These are phyloP conservation scores for Ecliptopera silaceata DNA, from an alignment of 2,888 invertebrate species.

Conservation along the genomic window DNA sequence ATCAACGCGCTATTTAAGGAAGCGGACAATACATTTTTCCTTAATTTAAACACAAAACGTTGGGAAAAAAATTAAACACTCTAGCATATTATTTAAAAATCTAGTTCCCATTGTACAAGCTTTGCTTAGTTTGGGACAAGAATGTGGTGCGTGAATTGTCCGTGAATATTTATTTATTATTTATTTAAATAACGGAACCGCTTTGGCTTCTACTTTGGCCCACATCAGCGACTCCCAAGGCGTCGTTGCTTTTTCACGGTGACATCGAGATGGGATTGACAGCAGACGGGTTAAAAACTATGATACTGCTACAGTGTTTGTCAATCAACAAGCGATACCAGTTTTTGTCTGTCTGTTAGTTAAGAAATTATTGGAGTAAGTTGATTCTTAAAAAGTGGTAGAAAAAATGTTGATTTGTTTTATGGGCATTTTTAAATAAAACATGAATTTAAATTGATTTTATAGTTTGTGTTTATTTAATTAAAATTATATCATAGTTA, in stretches of 20 bases:
- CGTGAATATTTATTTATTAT: too few relatives aligned
- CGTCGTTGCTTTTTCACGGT: constrained; percentile 59
- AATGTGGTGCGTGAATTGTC: too few relatives aligned
- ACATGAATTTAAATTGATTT: too few relatives aligned
- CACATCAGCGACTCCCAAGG: constrained; percentile 37
- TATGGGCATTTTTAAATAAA: not conserved
- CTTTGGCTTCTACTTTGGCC: constrained; percentile 5
- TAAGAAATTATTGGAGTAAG: constrained; percentile 41
- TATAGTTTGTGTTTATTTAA: too few relatives aligned
- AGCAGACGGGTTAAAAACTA: constrained; percentile 58
- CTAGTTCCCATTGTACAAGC: too few relatives aligned
- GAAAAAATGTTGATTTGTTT: not conserved
- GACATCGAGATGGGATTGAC: constrained; percentile 63
- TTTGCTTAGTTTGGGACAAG: too few relatives aligned
- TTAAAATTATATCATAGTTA: too few relatives aligned
- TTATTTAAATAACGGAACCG: too few relatives aligned
- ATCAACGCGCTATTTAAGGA: constrained; percentile 7
- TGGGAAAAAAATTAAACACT: too few relatives aligned
- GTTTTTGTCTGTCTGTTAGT: constrained; percentile 45
- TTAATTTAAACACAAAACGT: too few relatives aligned
- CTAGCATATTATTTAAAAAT: too few relatives aligned
- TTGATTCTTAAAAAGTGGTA: not conserved
- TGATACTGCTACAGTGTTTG: constrained; percentile 59
- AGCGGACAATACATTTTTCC: not conserved
- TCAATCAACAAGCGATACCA: constrained; percentile 54